phyloP scores from a whole-genome alignment of 2,797 vertebrate species.

The Darevskia mixta region DNA sequence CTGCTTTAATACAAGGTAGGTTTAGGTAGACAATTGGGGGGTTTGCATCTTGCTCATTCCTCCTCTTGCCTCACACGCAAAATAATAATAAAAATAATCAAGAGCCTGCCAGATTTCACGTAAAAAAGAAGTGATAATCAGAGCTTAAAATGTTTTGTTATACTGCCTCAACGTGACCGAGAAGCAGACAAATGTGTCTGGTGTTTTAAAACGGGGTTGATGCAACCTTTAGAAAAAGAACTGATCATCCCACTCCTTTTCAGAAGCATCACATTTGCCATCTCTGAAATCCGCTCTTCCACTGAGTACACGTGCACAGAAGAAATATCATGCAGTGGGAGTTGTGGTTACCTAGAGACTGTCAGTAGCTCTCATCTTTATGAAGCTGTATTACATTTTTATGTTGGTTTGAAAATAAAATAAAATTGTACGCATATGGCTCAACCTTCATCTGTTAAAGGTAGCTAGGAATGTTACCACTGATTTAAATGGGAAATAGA shows the following conservation, averaged over 20 bases:
- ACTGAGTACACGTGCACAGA: constrained; percentile 44
- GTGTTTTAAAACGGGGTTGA: constrained; percentile 32
- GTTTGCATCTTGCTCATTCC: not conserved
- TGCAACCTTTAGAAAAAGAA: constrained; percentile 46
- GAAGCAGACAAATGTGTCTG: constrained; percentile 6
- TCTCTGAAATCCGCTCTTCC: constrained; percentile 55
- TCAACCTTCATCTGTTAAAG: not conserved
- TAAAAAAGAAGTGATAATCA: not conserved
- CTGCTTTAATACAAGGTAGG: not conserved
- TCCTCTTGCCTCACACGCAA: not conserved
- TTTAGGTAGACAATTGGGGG: accelerated
- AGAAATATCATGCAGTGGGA: constrained; percentile 45
- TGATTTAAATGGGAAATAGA: not conserved
- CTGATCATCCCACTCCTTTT: constrained; percentile 38
- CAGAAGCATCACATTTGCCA: constrained; percentile 36
- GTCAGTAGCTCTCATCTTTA: constrained; percentile 35
- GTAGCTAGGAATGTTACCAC: not conserved
- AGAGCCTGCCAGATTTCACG: not conserved
- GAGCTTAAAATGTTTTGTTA: not conserved
- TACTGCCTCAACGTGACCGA: not conserved
- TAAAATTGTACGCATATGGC: not conserved
- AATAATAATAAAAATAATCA: too few species aligned
- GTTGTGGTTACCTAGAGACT: constrained; percentile 57
- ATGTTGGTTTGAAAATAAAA: not conserved
- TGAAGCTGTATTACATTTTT: not conserved